Base-by-base conservation (phyloP, 2,888 invertebrate genomes). In the Drosophila diplacantha region DNA sequence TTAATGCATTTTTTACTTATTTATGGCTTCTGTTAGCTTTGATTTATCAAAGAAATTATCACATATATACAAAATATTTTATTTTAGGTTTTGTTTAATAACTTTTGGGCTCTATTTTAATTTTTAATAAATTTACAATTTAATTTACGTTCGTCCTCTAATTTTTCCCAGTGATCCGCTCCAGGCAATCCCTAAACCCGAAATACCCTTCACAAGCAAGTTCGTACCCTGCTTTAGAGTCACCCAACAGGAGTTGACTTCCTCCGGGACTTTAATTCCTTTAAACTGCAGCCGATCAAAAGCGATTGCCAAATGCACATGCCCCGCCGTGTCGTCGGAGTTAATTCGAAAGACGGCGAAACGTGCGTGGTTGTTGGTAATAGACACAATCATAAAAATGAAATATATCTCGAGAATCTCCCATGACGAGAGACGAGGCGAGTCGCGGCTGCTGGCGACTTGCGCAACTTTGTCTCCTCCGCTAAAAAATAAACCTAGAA, bases 361-460 rank as follows among this genome's bases (percentile, higher is more conserved):
- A 77, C 77, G 79, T 81, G 81, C 81, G 81, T 81, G 81, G 81
- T 81, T 70, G 83, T 71, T 81, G 75, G 81, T 83, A 81, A 83
- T 79, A 81, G 83, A 81, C 81, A 83, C 81, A 81, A 81, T 81
- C 81, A 81, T 81, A 81, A 81, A 83, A 81, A 81, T 83, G 81
- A 81, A 83, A 83, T 81, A 83, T 81, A 80, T 82, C 80, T 80
- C 39, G 83, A 83, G 81, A 81, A 81, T 81, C 81, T 81, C 71
- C 76, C 80, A 82, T 78, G 81, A 75, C 71, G 78, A 63, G 81
- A 75, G 74, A 69, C 54, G 69, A 38, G 41, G 53, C 46, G 63
- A 66, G 68, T 74, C 72, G 41, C 60, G 29, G 26, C 44, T 43
- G 26, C 44, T 24, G 52, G 52, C 32, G 47, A 64, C 72, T 80